A percentile compares a stretch with the other conserved stretches of the same genome.
Conservation (phyloP, 2,113 vertebrate genomes). For the Porphyrio hochstetteri region DNA sequence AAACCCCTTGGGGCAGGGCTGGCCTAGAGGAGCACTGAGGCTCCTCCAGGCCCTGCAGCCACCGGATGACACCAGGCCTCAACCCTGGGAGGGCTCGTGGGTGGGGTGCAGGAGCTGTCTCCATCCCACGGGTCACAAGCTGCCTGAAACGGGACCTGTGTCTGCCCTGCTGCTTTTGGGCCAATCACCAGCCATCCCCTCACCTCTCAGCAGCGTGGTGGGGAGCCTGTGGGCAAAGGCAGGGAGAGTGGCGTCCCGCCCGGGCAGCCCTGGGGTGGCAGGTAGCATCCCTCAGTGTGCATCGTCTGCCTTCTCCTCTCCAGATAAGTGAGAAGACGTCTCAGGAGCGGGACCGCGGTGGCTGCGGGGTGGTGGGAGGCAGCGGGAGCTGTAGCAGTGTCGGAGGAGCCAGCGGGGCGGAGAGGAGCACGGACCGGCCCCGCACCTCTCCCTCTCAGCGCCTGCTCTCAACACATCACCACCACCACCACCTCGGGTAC, state of each 20-base stretch:
- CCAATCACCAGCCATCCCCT: neutral
- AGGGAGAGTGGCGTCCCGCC: rapidly evolving
- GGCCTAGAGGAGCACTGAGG: neutral
- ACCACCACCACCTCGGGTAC: slow-evolving; percentile 96
- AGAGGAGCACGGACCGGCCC: slow-evolving; percentile 86
- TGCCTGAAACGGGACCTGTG: neutral
- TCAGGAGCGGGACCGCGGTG: slow-evolving; percentile 88
- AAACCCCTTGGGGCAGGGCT: neutral
- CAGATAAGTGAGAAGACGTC: slow-evolving; percentile 83
- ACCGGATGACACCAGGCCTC: neutral
- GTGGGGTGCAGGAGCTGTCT: neutral
- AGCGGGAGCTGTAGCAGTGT: slow-evolving; percentile 77
- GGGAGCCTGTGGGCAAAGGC: neutral
- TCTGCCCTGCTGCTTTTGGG: neutral
- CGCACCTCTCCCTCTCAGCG: slow-evolving; percentile 97
- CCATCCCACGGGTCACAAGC: neutral
- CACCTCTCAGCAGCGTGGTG: rapidly evolving
- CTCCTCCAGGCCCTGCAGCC: neutral
- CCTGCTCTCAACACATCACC: slow-evolving; percentile 94
- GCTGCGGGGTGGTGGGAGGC: slow-evolving; percentile 82
- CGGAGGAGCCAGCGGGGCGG: slow-evolving; percentile 68
- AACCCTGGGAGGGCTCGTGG: neutral
- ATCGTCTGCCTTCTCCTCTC: slow-evolving; percentile 25
- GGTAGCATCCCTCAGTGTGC: neutral
- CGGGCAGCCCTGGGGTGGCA: rapidly evolving